Evolutionary conservation across 2,888 invertebrate genomes (phyloP), one percentile per base, ranked within the genome.

Genomic region (Eretmocerus hayati): DNA sequence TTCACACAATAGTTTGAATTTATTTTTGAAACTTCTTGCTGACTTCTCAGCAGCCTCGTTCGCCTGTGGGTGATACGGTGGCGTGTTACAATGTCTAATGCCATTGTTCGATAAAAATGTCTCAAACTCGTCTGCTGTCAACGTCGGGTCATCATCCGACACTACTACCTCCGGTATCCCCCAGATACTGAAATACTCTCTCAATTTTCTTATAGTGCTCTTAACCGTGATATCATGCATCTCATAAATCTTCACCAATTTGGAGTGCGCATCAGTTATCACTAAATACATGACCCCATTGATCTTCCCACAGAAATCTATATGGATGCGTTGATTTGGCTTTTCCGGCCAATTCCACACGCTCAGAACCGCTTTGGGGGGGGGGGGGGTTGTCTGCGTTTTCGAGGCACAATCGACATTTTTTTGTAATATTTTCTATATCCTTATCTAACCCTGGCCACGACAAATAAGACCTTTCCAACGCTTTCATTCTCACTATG

Each of bases 381-480:
- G 40, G 50, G 0, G 50, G 47, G 1, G 55, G 55, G 42, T 58
- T 52, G 18, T 42, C 33, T 6, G 42, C 45, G 5, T 26, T 32
- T 35, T 45, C 40, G n/a, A 48, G 15, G 21, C 54, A 56, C 6
- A 46, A 4, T 16, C 42, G 15, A 16, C 56, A 57, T 3, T 42
- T 20, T 37, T 45, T 50, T 6, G 41, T 18, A 6, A 49, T 9
- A 16, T 21, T 37, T 22, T 57, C 55, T 2, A 54, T 51, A 13
- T 55, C 55, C 1, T 21, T 30, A 40, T 60, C 58, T 9, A 61
- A 53, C 16, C 46, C 39, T 30, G 50, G 53, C 59, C 59, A 61
- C 49, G 56, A 57, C 9, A 58, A 48, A 36, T 58, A 58, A 1
- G 53, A 52, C 22, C 60, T 37, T n/a, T 59, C 58, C 5, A 60